These are phyloP conservation scores for Aurelia aurita DNA, from an alignment of 30 jellyfish, hydroid and myxozoan genomes.

Conservation along the genomic window DNA sequence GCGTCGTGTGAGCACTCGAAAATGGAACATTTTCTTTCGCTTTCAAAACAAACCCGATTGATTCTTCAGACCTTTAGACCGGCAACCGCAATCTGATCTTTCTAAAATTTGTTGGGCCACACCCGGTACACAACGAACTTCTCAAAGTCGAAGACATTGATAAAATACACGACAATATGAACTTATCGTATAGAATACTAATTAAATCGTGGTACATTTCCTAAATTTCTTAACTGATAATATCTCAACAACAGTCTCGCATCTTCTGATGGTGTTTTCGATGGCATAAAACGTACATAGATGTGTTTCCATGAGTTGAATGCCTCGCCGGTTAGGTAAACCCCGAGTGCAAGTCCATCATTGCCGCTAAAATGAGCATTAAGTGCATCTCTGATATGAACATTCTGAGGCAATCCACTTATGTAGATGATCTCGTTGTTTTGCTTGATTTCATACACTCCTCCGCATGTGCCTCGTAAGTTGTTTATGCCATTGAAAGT, in stretches of 20 bases:
- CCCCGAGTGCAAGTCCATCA: slow-evolving; percentile 90
- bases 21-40: no score
- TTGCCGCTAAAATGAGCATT: slow-evolving; percentile 99
- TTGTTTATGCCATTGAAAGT: slow-evolving; percentile 88
- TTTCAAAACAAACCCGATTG: no score
- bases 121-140: no score
- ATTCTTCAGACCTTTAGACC: no score
- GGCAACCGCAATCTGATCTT: no score
- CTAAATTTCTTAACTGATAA: slow-evolving; percentile 82
- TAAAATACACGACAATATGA: no score
- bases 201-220: slow-evolving; percentile 87
- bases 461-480: slow-evolving; percentile 88
- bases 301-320: slow-evolving; percentile 55
- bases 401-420: slow-evolving; percentile 95
- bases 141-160: no score
- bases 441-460: slow-evolving; percentile 93
- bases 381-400: slow-evolving; percentile 93
- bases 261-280: slow-evolving; percentile 86
- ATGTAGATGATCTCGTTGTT: slow-evolving; percentile 79
- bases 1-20: no score
- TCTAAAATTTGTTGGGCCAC: no score
- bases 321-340: slow-evolving; percentile 70
- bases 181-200: background rate
- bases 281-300: slow-evolving; percentile 87
- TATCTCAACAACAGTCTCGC: slow-evolving; percentile 89